Base-by-base conservation (phyloP, 2,797 vertebrate species). In the Echiichthys vipera region DNA sequence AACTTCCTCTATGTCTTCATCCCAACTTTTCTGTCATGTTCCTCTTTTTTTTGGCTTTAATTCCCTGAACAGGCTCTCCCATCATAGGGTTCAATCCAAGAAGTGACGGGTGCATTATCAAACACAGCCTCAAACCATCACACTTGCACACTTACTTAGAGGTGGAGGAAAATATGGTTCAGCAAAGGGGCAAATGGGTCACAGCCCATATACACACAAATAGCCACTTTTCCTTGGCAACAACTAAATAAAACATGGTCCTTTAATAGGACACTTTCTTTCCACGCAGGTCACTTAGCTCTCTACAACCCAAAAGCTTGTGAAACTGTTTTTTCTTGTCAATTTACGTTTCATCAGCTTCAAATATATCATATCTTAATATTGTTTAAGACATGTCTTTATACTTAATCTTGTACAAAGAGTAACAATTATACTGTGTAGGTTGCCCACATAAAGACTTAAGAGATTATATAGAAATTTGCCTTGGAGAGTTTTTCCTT, bases 201-300 rank as follows among this genome's bases (percentile, higher is more conserved):
- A 66, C 17, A 65, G 30, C 61, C 68, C 51, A 86, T 65, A 81
- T 70, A 70, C 39, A 73, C 59, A 65, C 63, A 89, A 78, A 88
- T 56, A 86, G 71, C 71, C 53, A 72, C 45, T 53, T 80, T 83
- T 75, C 54, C 56, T 63, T 84, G 78, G 73, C 56, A 85, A 84
- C 80, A 80, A 57, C 66, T 88, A 72, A 85, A 91, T 91, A 86
- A 91, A 89, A 85, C 53, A 90, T 84, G 37, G 10, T 25, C 27
- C 37, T 77, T 80, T 77, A 46, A 81, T 74, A 46, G 80, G 57
- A 69, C 24, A 51, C 20, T 66, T 77, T 72, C 22, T 46, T 11
- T 65, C 65, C 25, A 7, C 10, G 7, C 20, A 15, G 45, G 25
- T 77, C 30, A 63, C 36, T 68, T 53, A 27, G 22, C 20, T 15